Base-by-base conservation (phyloP, 2,797 vertebrate genomes). In the Tachyglossus aculeatus region DNA sequence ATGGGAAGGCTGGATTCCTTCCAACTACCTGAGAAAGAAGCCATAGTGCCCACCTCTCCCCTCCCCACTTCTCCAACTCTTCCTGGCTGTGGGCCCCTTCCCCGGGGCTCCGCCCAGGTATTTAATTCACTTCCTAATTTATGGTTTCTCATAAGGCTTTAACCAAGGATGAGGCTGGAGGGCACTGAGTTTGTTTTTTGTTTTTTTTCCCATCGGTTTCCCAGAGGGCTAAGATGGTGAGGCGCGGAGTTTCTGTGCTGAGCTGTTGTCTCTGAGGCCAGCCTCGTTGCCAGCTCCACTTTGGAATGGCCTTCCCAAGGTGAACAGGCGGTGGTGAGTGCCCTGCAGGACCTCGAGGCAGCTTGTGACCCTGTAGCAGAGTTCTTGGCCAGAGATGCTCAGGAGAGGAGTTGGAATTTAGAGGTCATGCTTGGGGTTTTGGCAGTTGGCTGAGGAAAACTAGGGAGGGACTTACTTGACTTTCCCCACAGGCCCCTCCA, bases 1-100 rank as follows among this genome's bases (percentile, higher is more conserved):
- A 76, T 93, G 92, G 71, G 97, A 99, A 94, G 95, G 96, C 94
- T 99, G 98, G 98, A 97, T 99, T 89, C 98, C 98, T 90, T 99
- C 98, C 60, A 99, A 98, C 86, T 99, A 98, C 91, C 94, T 99
- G 81, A 89, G 93, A 76, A 99, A 97, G 93, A 99, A 98, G 91
- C 95, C 94, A 2, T 99, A 98, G 89, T 75, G 7, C 12, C 77
- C 40, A 5, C 51, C 57, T 50, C 39, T 57, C 64, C 64, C 54
- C 16, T 19, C 77, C 77, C 57, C 58, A 54, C 56, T 37, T 56
- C 73, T 68, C 37, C 66, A 78, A 37, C 4, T 2, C 68, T 61
- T 27, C 1, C 16, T 41, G 41, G 16, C 39, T 77, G n/a, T n/a
- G n/a, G n/a, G n/a, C n/a, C n/a, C n/a, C n/a, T n/a, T n/a, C 69